Evolutionary conservation across 1,140 invertebrate species (phyloP), one percentile per base, ranked within the genome.

Genomic region (Psilanteris sp.): DNA sequence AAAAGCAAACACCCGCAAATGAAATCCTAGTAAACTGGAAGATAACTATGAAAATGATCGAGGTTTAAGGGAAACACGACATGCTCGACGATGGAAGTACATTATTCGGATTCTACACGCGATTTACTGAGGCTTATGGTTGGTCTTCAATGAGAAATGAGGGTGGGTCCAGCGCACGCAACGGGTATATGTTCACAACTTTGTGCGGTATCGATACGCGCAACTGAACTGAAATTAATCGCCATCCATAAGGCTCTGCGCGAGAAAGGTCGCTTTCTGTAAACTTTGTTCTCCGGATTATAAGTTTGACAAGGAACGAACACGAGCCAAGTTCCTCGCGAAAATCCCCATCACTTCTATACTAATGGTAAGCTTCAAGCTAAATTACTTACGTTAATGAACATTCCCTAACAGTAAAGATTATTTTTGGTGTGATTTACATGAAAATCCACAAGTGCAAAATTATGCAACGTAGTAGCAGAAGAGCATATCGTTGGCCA

Each of bases 241-340:
- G 41, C 32, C 4, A 27, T 20, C 57, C 37, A 27, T 34, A 54
- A 72, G 34, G 50, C 39, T 14, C n/a, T 1, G 16, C 15, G 9
- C 18, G 32, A 6, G 9, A 5, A 9, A 3, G 13, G 10, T 15
- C 13, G 26, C 52, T 39, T 61, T 26, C 50, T n/a, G 32, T 39
- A 73, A 73, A 73, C 50, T 73, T 73, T 66, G 43, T 48, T 55
- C 15, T n/a, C 8, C 15, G 61, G 61, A 66, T 73, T 73, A 73
- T 64, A 73, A 73, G 41, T 73, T 73, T 55, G 59, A 73, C 70
- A 52, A 44, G 36, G 20, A 59, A 24, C 32, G 31, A 54, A 50
- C 44, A 36, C 37, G 22, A 18, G 41, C 27, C 44, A 44, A 46
- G 14, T 46, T 31, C 15, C 9, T 6, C 39, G 7, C 18, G 24